Evolutionary conservation across 1,140 invertebrate species (phyloP), one percentile per base, ranked within the genome.

Genomic region (Tetranychus cinnabarinus): DNA sequence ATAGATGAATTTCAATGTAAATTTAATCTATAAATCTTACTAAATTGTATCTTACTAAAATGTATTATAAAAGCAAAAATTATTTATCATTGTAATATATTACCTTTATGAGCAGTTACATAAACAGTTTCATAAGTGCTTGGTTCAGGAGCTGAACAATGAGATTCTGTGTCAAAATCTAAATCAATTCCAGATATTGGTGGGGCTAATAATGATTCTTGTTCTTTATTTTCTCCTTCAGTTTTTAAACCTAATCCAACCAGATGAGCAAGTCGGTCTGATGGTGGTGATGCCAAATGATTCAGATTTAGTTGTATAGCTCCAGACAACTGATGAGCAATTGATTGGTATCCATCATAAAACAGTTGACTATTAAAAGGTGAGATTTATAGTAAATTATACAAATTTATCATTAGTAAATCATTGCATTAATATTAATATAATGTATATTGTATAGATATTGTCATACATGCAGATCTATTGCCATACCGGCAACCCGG

Each of bases 31-130:
- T 23, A 23, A 23, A 23, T 23, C 23, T 23, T 23, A 23, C 23
- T 23, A 23, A 23, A 23, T n/a, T n/a, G n/a, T n/a, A 23, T 23
- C 23, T 23, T 23, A 23, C 23, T 23, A 23, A 23, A 23, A 23
- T 23, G 23, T 23, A 23, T 23, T 23, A 23, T 23, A 23, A 23
- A 23, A 23, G 23, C 23, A 23, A 23, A 23, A 23, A 23, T 23
- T 23, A 23, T 23, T 23, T 23, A 23, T 23, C 23, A 23, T 23
- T 23, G 23, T 23, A 23, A 23, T 23, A 50, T 33, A 5, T 3
- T 59, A 59, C 86, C 91, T 76, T 98, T 98, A 71, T 99, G 95
- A 3, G 91, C 91, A 5, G 95, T 98, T 1, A 98, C 90, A 72
- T 98, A 98, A 2, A 91, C 92, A 0, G 95, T 98, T 75, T 98